Evolutionary conservation across 35 echinoderm and acorn worm species (phyloP).

Genomic region (Anneissia japonica): DNA sequence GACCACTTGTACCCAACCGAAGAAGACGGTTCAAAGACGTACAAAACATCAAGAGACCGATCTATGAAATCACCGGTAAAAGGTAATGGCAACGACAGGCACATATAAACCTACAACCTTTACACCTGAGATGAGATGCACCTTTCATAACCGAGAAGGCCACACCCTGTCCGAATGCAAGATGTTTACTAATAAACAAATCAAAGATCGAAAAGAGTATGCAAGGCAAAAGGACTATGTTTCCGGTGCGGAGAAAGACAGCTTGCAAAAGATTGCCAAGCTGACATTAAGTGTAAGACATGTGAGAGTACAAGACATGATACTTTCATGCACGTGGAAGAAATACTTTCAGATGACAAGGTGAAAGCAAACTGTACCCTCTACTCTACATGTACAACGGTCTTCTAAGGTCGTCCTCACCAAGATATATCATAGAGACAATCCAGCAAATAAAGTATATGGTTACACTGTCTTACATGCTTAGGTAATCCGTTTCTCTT

Average conservation of each 20-base stretch:
- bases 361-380: too few species aligned
- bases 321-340: neutral
- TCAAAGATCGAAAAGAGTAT: conserved; percentile 11
- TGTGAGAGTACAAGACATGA: conserved; percentile 11
- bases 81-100: too few species aligned
- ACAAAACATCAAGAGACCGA: too few species aligned
- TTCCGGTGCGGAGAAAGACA: conserved; percentile 15
- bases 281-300: conserved; percentile 11
- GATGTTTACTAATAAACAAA: neutral
- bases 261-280: conserved; percentile 13
- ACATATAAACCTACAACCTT: too few species aligned
- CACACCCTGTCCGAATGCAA: conserved; percentile 1
- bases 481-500: too few species aligned
- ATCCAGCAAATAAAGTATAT: conserved; percentile 1
- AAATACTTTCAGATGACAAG: too few species aligned
- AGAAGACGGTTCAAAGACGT: too few species aligned
- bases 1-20: neutral
- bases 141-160: neutral
- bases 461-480: conserved; percentile 29
- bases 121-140: too few species aligned
- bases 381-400: too few species aligned
- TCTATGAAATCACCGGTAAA: too few species aligned
- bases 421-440: conserved; percentile 20
- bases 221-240: conserved; percentile 25
- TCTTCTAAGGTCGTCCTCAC: conserved; percentile 2